Base-by-base conservation (phyloP, 2,797 vertebrate genomes). In the Amphiprion clarkii region DNA sequence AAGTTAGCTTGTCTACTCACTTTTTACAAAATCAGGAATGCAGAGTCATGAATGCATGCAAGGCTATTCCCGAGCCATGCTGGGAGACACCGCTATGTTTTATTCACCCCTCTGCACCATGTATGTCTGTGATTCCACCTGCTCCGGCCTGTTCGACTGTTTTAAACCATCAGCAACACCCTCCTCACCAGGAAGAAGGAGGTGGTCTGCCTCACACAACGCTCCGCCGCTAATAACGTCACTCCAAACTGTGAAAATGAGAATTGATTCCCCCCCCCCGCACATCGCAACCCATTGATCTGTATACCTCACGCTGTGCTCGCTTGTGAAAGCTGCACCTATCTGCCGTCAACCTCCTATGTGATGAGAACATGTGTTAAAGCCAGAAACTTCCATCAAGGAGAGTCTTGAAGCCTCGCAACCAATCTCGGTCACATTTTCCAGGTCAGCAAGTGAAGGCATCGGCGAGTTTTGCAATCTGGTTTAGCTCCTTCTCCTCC, bases 371-470 rank as follows among this genome's bases (percentile, higher is more conserved):
- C 29, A 33, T 76, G 54, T 63, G 23, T 58, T n/a, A n/a, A 73
- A 74, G 64, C 64, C 62, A 76, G 31, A 74, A 63, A 17, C 62
- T 61, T 14, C 49, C 27, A 49, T 59, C 54, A 61, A 64, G 31
- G 21, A 69, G 14, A n/a, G 16, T 54, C 42, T 46, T 56, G 55
- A 68, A 44, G 33, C 29, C 62, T 71, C 46, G 3, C 48, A 40
- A 71, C 56, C 69, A 83, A 76, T 68, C 67, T 55, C 0, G 39
- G 36, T 64, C 70, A 68, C 55, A 51, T 82, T 83, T 82, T 79
- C 53, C 74, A 65, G 83, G 75, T 73, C 86, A 76, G 52, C 72
- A 39, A 66, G 54, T 5, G 17, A 62, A 87, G 57, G 44, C 79
- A 54, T 51, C 6, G 1, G 71, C 17, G 14, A 46, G 31, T 75